These are phyloP conservation scores for Mesoclemmys tuberculata DNA, from an alignment of 2,113 vertebrate species.

Conservation along the genomic window DNA sequence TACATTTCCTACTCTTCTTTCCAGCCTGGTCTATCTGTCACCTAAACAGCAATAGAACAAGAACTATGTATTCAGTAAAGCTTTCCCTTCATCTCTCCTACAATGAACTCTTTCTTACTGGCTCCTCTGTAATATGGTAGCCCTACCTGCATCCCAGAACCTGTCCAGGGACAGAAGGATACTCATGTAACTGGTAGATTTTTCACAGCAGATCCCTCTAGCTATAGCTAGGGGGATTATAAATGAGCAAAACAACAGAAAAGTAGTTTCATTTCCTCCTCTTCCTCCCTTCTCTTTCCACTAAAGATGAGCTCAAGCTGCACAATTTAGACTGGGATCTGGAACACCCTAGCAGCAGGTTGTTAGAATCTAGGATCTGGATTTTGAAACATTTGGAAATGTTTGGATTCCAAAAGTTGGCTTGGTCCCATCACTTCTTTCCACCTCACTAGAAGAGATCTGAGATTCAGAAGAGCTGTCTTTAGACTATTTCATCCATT, in stretches of 20 bases:
- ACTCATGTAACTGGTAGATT: neutral
- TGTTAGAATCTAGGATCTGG: neutral
- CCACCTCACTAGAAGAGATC: neutral
- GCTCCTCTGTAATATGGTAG: neutral
- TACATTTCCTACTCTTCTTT: neutral
- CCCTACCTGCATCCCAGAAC: neutral
- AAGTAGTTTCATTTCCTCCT: neutral
- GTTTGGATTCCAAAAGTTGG: neutral
- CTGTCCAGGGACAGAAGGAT: neutral
- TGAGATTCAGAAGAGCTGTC: neutral
- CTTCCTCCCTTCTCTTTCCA: neutral
- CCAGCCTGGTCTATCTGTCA: neutral
- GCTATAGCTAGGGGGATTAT: neutral
- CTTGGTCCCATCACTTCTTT: neutral
- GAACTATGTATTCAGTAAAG: neutral
- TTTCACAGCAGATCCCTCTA: neutral
- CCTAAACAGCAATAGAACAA: neutral
- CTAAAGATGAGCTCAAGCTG: neutral
- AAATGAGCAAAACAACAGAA: neutral
- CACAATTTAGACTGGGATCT: neutral
- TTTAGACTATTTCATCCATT: fast-evolving
- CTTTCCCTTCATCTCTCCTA: neutral
- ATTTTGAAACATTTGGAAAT: neutral
- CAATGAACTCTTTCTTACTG: neutral
- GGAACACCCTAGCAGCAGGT: neutral